Conservation (phyloP, 2,113 vertebrate genomes). For the Scomber colias region DNA sequence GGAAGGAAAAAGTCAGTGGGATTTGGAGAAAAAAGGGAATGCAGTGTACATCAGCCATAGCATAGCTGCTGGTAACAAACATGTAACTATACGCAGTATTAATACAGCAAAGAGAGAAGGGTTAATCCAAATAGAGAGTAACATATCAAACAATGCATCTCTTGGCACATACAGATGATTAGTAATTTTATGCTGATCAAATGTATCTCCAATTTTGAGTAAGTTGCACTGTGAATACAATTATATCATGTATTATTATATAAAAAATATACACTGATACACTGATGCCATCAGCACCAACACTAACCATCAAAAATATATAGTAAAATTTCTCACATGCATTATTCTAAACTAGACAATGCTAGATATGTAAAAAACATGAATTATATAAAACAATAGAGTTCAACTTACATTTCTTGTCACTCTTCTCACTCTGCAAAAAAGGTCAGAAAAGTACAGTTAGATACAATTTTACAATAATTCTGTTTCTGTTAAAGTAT, state of each 20-base stretch:
- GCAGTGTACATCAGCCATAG: constrained; percentile 86
- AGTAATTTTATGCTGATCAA: constrained; percentile 6
- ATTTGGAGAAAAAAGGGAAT: constrained; percentile 74
- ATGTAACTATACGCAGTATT: constrained; percentile 54
- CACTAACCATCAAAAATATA: background rate
- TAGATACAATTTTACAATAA: constrained; percentile 22
- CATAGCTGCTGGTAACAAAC: constrained; percentile 83
- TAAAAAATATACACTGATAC: background rate
- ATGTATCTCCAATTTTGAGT: background rate
- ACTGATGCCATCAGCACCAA: background rate
- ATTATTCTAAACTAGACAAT: background rate
- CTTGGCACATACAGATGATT: constrained; percentile 8
- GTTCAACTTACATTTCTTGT: constrained; percentile 96
- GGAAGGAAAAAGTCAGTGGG: constrained; percentile 65
- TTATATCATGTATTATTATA: background rate
- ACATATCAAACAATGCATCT: constrained; percentile 24
- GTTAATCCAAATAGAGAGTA: constrained; percentile 30
- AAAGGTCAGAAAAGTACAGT: constrained; percentile 57
- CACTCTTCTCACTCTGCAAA: constrained; percentile 93
- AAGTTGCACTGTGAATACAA: constrained; percentile 3
- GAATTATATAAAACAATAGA: constrained; percentile 18
- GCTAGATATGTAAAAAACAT: background rate
- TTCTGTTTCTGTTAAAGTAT: background rate
- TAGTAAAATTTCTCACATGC: constrained; percentile 24
- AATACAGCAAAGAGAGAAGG: constrained; percentile 60